phyloP scores from a whole-genome alignment of 2,888 invertebrate genomes.

The Amphipyra tragopoginis region DNA sequence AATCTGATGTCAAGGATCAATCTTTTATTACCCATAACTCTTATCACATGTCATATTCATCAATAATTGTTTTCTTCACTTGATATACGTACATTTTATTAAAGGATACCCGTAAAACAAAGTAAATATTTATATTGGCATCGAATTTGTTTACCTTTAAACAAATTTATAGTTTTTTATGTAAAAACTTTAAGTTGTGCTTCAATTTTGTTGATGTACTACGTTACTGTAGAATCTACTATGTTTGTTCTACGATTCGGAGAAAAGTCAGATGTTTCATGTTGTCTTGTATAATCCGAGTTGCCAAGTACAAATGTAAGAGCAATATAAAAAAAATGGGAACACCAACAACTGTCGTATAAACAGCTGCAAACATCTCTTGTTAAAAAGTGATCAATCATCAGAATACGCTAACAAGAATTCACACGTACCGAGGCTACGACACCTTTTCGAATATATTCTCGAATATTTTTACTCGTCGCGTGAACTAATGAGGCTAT shows the following conservation, averaged over 20 bases:
- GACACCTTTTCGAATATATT: conserved; percentile 78
- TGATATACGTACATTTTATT: conserved; percentile 10
- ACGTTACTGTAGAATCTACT: conserved; percentile 4
- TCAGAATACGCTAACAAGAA: conserved; percentile 61
- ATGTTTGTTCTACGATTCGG: not conserved
- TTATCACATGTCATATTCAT: conserved; percentile 14
- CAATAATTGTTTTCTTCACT: conserved; percentile 3
- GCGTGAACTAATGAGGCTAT: conserved; percentile 81
- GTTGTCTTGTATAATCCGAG: not conserved
- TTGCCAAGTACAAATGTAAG: conserved; percentile 26
- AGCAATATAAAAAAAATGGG: conserved; percentile 34
- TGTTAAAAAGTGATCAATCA: conserved; percentile 68
- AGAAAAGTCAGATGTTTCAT: not conserved
- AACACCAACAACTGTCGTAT: conserved; percentile 48
- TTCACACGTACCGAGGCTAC: conserved; percentile 68
- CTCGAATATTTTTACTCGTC: conserved; percentile 83
- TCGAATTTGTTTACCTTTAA: conserved; percentile 23
- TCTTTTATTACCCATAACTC: conserved; percentile 28
- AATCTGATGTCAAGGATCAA: conserved; percentile 21
- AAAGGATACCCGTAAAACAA: conserved; percentile 9
- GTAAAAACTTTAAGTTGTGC: no score
- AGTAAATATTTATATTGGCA: conserved; percentile 37
- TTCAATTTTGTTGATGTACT: conserved; percentile 14
- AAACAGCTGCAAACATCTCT: conserved; percentile 65
- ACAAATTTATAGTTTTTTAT: conserved; percentile 27